Base-by-base conservation (phyloP, 2,888 invertebrate species). In the Coelopa pilipes region DNA sequence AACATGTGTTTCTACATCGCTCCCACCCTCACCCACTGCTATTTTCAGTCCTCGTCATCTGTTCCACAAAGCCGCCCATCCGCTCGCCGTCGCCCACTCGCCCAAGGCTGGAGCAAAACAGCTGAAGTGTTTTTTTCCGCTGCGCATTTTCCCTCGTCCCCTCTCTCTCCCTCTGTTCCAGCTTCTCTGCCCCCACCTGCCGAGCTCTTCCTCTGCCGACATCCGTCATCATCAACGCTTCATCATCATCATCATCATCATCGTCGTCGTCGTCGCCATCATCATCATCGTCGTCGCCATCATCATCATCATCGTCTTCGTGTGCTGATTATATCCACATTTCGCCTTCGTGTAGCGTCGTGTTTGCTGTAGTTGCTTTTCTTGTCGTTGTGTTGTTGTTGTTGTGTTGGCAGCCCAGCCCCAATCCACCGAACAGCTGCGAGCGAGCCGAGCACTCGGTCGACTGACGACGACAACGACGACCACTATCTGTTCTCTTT, bases 351-450 rank as follows among this genome's bases (percentile, higher is more conserved):
- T 34, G 34, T 34, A 34, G 2, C 57, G 57, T 59, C 57, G 24
- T 59, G 21, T 19, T 57, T 5, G 24, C 24, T 13, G 13, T 17
- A 12, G 11, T 59, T 59, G 57, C 13, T 59, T 17, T 21, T 59
- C 19, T 59, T 17, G 57, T 59, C 17, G 57, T 59, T 45, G 9
- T 17, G 57, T 59, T 24, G 57, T 59, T 45, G 9, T 47, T 47
- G 45, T 63, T 63, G n/a, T 63, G n/a, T 15, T 63, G 5, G 63
- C 46, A 17, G 45, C 63, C 45, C 63, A 63, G 63, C 63, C 63
- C 63, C 63, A 63, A 34, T 34, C 34, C 34, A 34, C 34, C 2
- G 7, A 63, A 63, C 57, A 59, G 57, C 62, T 62, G 62, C 62
- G 62, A 62, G 45, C 34, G 34, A 34, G 13, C 45, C 63, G 47